Base-by-base conservation (phyloP, 2,888 invertebrate genomes). In the Agriopis aurantiaria region DNA sequence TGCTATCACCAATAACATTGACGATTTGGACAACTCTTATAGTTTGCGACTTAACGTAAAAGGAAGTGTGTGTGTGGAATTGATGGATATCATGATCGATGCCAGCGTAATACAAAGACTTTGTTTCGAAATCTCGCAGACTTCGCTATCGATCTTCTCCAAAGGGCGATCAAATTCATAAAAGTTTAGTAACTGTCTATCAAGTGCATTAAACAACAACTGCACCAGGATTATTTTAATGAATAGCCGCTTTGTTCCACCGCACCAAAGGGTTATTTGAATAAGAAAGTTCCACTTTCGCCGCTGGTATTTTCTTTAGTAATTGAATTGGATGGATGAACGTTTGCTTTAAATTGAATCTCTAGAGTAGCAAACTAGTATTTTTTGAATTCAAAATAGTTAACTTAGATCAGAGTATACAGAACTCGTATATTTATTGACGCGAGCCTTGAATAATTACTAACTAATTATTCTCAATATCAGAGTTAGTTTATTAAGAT, bases 271-370 rank as follows among this genome's bases (percentile, higher is more conserved):
- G 87, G 85, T 87, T 90, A 89, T 91, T 91, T 90, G 88, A 89
- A 91, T 91, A 92, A 89, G 89, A 91, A 91, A 90, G 88, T 88
- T 80, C 84, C 88, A 90, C 88, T 88, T 88, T 87, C 86, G 71
- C 85, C 83, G 81, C 64, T 80, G 82, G 84, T 87, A 86, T 90
- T 91, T 91, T 90, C 87, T 85, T 91, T 88, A 72, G 86, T 91
- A 92, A 92, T 92, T 90, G 90, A 91, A 92, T 91, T 90, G 88
- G 85, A 86, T 84, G 86, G 85, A 89, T 86, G 86, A 86, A 81
- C 75, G 78, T 82, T 80, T 78, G 77, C 83, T 67, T 83, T 80
- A 75, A 85, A 81, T 77, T 70, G 77, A 77, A 83, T 81, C 81
- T 79, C 75, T 73, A 71, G 78, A 75, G 78, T 74, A 80, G 78